Conservation (phyloP, 2,797 vertebrate species). For the Cirrhinus mrigala region DNA sequence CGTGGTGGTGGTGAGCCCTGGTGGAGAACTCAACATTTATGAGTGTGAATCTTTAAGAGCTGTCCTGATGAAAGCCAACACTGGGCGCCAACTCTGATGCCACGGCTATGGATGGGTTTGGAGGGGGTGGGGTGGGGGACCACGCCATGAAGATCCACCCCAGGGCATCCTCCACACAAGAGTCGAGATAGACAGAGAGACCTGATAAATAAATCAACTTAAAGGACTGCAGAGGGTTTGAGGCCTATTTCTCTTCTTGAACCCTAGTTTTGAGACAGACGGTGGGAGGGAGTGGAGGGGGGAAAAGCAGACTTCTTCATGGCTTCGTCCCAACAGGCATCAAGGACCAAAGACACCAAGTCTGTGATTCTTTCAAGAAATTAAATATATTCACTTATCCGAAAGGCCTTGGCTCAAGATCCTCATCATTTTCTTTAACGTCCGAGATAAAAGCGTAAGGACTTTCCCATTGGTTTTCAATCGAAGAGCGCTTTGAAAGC, state of each 20-base stretch:
- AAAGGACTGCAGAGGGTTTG: conserved; percentile 81
- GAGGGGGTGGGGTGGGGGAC: conserved; percentile 35
- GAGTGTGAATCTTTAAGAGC: conserved; percentile 66
- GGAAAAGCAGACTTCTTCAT: conserved; percentile 66
- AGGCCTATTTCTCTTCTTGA: conserved; percentile 79
- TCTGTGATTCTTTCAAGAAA: conserved; percentile 85
- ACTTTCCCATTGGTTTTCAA: conserved; percentile 85
- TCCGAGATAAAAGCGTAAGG: conserved; percentile 80
- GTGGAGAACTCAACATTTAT: conserved; percentile 67
- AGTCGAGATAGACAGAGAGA: conserved; percentile 72
- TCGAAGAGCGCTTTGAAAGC: conserved; percentile 81
- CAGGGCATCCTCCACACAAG: conserved; percentile 81
- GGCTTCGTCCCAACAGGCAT: conserved; percentile 77
- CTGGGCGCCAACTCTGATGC: conserved; percentile 74
- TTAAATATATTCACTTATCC: conserved; percentile 86
- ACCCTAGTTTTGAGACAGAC: conserved; percentile 61
- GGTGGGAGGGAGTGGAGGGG: conserved; percentile 22
- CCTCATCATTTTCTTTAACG: conserved; percentile 81
- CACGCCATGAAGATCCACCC: conserved; percentile 74
- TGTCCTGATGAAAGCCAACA: conserved; percentile 74
- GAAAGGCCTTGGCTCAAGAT: conserved; percentile 80
- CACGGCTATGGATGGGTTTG: conserved; percentile 49
- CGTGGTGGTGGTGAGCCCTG: conserved; percentile 47
- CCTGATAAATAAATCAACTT: conserved; percentile 89
- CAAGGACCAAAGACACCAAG: conserved; percentile 81